phyloP scores from a whole-genome alignment of 1,140 invertebrate species.

The Melanaphis sacchari region DNA sequence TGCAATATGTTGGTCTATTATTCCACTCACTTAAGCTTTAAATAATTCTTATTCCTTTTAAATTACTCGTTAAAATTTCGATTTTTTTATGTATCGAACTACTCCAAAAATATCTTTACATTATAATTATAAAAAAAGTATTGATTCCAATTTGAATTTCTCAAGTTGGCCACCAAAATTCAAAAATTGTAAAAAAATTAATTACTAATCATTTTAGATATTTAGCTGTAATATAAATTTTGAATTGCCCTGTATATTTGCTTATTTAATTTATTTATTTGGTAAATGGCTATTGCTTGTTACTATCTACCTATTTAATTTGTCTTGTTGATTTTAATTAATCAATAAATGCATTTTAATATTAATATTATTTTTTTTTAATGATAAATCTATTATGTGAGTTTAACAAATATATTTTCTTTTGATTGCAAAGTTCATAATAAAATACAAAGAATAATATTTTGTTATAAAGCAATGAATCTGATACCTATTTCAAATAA shows the following conservation, averaged over 20 bases:
- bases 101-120: too few relatives aligned
- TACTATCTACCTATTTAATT: background rate
- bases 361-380: background rate
- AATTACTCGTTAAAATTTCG: too few relatives aligned
- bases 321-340: background rate
- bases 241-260: background rate
- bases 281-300: background rate
- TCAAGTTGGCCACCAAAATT: too few relatives aligned
- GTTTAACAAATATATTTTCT: background rate
- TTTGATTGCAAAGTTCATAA: background rate
- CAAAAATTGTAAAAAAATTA: too few relatives aligned
- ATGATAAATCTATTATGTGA: background rate
- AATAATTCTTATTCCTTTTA: too few relatives aligned
- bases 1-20: too few relatives aligned
- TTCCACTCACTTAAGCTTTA: too few relatives aligned
- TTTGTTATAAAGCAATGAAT: background rate
- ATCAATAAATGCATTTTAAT: background rate
- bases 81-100: too few relatives aligned
- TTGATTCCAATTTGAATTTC: too few relatives aligned
- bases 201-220: too few relatives aligned
- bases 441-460: constrained; percentile 7
- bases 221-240: too few relatives aligned
- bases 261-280: background rate
- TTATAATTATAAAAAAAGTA: too few relatives aligned
- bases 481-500: background rate